Base-by-base conservation (phyloP, 2,888 invertebrate genomes). In the Sipha maydis region DNA sequence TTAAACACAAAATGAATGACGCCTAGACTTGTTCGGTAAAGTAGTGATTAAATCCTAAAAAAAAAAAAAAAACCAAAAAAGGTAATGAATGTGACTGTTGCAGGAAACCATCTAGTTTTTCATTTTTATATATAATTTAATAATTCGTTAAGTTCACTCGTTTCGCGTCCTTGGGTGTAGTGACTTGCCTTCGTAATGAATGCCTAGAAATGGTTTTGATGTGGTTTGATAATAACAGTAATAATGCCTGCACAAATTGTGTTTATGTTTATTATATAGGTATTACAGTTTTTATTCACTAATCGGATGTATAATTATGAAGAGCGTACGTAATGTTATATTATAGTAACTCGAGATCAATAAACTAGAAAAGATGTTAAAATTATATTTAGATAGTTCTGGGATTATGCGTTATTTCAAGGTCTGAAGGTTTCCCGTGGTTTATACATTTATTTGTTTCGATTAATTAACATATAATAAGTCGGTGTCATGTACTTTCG, bases 211-310 rank as follows among this genome's bases (percentile, higher is more conserved):
- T 80, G 19, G 38, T 8, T 41, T 31, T 25, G 69, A 82, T 21
- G 48, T 48, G 54, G 83, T 83, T 34, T 73, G 73, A 83, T 83
- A 71, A 67, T 80, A 67, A 83, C 71, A 83, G 71, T 83, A 54
- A 34, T 83, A 71, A 73, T 73, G 31, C 38, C n/a, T 19, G 38
- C n/a, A 38, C n/a, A 28, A 54, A 54, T 69, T 69, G 69, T 69
- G 69, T 69, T 69, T 69, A 11, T n/a, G 69, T 9, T 8, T 28
- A 61, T 61, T 48, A 61, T 69, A 28, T 28, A 25, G 69, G 69
- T 69, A 69, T 69, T 28, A 69, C n/a, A 69, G 61, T 69, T 69
- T 69, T 69, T 69, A 69, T 69, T 9, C 69, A 25, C 69, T 69
- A 69, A 69, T n/a, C 69, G n/a, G 69, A 69, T 25, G 28, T 28